phyloP scores from a whole-genome alignment of 23 tunicate species.

The Styela clava region DNA sequence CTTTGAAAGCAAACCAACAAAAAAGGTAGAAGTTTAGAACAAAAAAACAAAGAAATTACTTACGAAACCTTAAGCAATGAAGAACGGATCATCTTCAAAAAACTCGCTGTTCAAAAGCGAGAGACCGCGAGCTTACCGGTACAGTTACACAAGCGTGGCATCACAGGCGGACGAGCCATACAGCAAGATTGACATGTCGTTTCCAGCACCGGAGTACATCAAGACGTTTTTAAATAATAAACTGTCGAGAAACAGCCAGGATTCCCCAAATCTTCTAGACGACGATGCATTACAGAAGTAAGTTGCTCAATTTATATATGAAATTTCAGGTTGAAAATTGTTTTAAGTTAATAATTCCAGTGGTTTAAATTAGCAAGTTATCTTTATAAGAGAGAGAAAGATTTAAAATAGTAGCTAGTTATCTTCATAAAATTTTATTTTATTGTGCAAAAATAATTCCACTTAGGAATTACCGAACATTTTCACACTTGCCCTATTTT shows the following conservation, averaged over 20 bases:
- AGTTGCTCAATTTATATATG: too few species aligned
- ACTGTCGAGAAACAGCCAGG: conserved; percentile 30
- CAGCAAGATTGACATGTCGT: conserved; percentile 27
- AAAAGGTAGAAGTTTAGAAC: not conserved
- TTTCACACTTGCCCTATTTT: too few species aligned
- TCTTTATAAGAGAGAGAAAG: too few species aligned
- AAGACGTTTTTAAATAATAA: conserved; percentile 58
- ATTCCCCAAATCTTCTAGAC: conserved; percentile 28
- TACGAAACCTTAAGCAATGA: not conserved
- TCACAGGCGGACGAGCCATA: not conserved
- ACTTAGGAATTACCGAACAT: too few species aligned
- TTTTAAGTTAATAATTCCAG: too few species aligned
- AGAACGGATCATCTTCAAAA: not conserved
- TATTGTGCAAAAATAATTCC: too few species aligned
- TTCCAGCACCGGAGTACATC: conserved; percentile 67
- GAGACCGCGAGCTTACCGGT: not conserved
- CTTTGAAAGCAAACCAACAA: not conserved
- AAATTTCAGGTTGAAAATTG: too few species aligned
- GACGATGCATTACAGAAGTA: conserved; percentile 41
- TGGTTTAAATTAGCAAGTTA: too few species aligned
- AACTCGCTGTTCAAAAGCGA: not conserved
- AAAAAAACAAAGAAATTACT: not conserved
- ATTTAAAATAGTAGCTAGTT: too few species aligned
- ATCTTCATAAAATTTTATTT: too few species aligned
- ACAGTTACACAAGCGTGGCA: not conserved